phyloP scores from a whole-genome alignment of 2,797 vertebrate genomes.

The Danio tinwini region DNA sequence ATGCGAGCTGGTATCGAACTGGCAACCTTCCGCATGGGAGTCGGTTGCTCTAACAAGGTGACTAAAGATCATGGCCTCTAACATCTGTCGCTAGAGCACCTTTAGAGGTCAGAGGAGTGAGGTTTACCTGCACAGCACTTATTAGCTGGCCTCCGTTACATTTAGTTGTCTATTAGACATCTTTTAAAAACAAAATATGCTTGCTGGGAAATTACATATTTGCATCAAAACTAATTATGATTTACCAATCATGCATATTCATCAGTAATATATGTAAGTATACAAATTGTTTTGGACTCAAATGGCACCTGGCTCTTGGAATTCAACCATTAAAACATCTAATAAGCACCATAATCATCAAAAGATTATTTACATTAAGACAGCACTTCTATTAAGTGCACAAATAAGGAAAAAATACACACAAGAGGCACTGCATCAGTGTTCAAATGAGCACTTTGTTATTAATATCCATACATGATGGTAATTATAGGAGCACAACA shows the following conservation, averaged over 20 bases:
- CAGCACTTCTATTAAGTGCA: background rate
- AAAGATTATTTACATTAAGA: background rate
- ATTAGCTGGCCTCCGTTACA: too few relatives aligned
- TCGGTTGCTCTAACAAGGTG: too few relatives aligned
- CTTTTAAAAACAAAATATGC: too few relatives aligned
- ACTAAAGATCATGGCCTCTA: too few relatives aligned
- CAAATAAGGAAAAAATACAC: constrained; percentile 58
- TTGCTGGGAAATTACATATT: background rate
- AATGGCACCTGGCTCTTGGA: background rate
- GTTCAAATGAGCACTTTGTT: constrained; percentile 82
- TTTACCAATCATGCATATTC: background rate
- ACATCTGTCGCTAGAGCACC: too few relatives aligned
- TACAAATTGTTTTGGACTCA: background rate
- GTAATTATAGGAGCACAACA: constrained; percentile 76
- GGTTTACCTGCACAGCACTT: too few relatives aligned
- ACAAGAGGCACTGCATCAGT: constrained; percentile 63
- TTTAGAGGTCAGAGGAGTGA: too few relatives aligned
- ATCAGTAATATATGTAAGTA: background rate
- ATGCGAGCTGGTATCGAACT: too few relatives aligned
- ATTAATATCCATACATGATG: constrained; percentile 78
- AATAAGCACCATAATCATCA: background rate
- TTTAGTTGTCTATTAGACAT: too few relatives aligned
- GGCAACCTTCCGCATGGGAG: too few relatives aligned
- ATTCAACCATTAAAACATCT: background rate
- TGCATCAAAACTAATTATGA: background rate